Evolutionary conservation across 2,888 invertebrate species (phyloP).

Genomic region (Miltochrista miniata): DNA sequence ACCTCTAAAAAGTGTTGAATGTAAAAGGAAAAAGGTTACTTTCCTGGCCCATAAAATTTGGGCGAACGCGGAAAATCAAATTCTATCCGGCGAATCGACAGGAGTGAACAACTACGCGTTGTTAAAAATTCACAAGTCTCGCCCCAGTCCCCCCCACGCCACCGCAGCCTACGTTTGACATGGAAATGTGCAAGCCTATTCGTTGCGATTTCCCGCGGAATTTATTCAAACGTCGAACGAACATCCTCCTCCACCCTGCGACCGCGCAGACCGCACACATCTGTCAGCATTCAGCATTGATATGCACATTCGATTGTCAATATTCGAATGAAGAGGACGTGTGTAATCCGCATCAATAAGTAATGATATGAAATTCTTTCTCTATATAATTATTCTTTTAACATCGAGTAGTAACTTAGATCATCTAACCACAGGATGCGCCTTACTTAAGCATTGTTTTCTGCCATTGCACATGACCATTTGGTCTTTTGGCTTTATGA

Average conservation of each 20-base stretch:
- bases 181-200: conserved; percentile 72
- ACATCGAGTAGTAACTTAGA: too few relatives aligned
- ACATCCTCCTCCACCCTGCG: conserved; percentile 21
- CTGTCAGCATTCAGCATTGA: conserved; percentile 55
- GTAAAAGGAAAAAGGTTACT: conserved; percentile 13
- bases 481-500: too few relatives aligned
- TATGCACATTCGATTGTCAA: conserved; percentile 72
- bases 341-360: conserved; percentile 38
- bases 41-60: conserved; percentile 20
- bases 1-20: conserved; percentile 18
- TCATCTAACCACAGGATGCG: too few relatives aligned
- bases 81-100: conserved; percentile 27
- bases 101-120: conserved; percentile 45
- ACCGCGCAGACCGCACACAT: conserved; percentile 47
- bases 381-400: conserved; percentile 19
- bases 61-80: conserved; percentile 31
- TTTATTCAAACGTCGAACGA: conserved; percentile 62
- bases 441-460: too few relatives aligned
- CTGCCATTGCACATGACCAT: too few relatives aligned
- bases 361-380: conserved; percentile 20
- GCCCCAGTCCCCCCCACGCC: conserved; percentile 36
- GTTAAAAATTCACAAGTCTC: conserved; percentile 71
- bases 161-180: conserved; percentile 69
- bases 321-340: conserved; percentile 45
- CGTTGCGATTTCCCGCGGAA: conserved; percentile 61